A percentile compares a stretch with the other conserved stretches of the same genome.
Conservation (phyloP, 1,140 invertebrate species). For the Platorchestia sp. region DNA sequence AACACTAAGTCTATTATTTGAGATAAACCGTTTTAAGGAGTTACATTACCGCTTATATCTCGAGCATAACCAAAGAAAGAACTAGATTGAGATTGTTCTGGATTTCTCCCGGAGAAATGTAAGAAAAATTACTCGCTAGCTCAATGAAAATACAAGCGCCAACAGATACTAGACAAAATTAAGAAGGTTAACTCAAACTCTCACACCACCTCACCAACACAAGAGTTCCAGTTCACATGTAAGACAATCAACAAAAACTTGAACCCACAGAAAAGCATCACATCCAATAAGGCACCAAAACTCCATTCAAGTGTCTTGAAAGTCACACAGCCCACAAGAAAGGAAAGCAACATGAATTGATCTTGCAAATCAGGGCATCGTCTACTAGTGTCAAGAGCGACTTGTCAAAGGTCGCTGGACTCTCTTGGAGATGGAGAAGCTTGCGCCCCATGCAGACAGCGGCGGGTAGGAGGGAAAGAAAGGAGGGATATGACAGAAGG, state of each 20-base stretch:
- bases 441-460: conserved; percentile 72
- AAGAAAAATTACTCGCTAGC: background rate
- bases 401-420: background rate
- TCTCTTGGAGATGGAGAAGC: background rate
- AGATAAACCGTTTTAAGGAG: background rate
- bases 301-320: background rate
- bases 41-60: background rate
- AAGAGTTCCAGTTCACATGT: background rate
- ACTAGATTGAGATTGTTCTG: background rate
- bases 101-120: background rate
- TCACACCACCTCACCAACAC: background rate
- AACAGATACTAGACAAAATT: background rate
- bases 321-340: background rate
- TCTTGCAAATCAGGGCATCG: conserved; percentile 19
- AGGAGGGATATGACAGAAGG: background rate
- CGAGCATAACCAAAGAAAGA: background rate
- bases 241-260: background rate
- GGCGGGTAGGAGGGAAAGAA: background rate
- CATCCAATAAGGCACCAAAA: background rate
- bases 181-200: background rate
- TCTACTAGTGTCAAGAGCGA: conserved; percentile 3
- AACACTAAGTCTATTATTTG: background rate
- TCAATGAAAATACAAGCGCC: background rate
- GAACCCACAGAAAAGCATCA: background rate
- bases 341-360: conserved; percentile 16